Base-by-base conservation (phyloP, 2,888 invertebrate species). In the Chrysodeixis includens region DNA sequence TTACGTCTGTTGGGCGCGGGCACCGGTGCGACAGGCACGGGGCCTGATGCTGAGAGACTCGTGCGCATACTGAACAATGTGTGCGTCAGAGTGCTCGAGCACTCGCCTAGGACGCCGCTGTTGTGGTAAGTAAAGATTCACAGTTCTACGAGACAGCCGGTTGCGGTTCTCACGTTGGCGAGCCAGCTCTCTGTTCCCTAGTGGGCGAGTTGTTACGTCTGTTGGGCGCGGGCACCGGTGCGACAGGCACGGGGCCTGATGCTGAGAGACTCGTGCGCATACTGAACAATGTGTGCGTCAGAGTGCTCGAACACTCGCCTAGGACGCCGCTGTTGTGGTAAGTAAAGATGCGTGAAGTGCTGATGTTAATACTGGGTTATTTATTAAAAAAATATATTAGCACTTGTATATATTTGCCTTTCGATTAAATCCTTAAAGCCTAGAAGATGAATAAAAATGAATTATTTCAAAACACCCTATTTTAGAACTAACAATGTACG, bases 131-230 rank as follows among this genome's bases (percentile, higher is more conserved):
- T 76, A 30, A 22, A 9, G 6, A 0, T 55, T 30, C 8, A 16
- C 79, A 94, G 93, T 93, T 94, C 86, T 94, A 94, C 88, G 94
- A 94, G 59, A 89, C 92, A 0, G 89, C 88, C 0, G 93, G 93
- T 0, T 93, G 93, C 83, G 97, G 98, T 0, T 95, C 95, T 44
- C 96, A 96, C 74, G 97, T 97, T 8, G 96, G 96, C 22, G 95
- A 96, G 66, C 93, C 96, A 51, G 96, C 97, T 22, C 91, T 98
- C 6, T 96, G 97, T 75, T 96, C 97, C 59, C 94, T 98, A 14
- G 94, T 98, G 57, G 95, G 96, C 79, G 97, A 97, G 82, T 94
- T 98, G 82, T 95, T 98, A 71, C 96, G 96, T 8, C 95, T 98
- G 74, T 91, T 98, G 74, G 96, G 97, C 14, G 96, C 96, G 10